Percentiles rank a stretch among this genome's conserved stretches.
phyloP scores from a whole-genome alignment of 2,888 invertebrate genomes.

The Tinea semifulvella region DNA sequence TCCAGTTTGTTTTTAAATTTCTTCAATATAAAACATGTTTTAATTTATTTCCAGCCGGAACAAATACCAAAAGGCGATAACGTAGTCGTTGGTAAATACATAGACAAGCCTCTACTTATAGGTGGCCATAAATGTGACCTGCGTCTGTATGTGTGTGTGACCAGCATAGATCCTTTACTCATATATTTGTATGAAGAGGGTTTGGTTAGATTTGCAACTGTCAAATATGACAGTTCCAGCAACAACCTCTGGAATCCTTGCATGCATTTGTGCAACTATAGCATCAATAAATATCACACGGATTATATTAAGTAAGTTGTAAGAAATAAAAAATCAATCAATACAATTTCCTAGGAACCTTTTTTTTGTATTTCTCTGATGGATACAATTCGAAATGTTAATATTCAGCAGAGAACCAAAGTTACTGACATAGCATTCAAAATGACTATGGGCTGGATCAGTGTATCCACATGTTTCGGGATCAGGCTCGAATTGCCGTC shows the following conservation, averaged over 20 bases:
- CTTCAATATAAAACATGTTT: too few species aligned
- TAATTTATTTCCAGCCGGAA: conserved; percentile 72
- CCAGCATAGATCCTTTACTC: conserved; percentile 92
- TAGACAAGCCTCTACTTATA: conserved; percentile 85
- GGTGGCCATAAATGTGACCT: conserved; percentile 97
- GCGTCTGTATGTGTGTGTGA: conserved; percentile 92
- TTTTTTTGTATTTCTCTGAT: too few species aligned
- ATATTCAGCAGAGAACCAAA: too few species aligned
- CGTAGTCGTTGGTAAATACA: conserved; percentile 89
- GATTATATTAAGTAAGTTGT: conserved; percentile 91
- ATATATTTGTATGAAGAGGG: conserved; percentile 98
- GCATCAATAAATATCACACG: conserved; percentile 96
- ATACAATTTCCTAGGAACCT: too few species aligned
- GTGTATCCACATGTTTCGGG: too few species aligned
- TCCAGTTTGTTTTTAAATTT: too few species aligned
- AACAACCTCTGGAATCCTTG: conserved; percentile 95
- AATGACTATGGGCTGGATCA: too few species aligned
- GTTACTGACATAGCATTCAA: too few species aligned
- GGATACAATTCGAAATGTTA: too few species aligned
- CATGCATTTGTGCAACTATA: conserved; percentile 98
- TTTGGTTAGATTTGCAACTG: conserved; percentile 92
- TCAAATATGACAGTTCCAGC: conserved; percentile 90
- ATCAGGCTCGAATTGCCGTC: too few species aligned
- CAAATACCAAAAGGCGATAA: conserved; percentile 92
- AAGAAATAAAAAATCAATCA: too few species aligned